These are phyloP conservation scores for Netelia virgata DNA, from an alignment of 2,888 invertebrate species.

Conservation along the genomic window DNA sequence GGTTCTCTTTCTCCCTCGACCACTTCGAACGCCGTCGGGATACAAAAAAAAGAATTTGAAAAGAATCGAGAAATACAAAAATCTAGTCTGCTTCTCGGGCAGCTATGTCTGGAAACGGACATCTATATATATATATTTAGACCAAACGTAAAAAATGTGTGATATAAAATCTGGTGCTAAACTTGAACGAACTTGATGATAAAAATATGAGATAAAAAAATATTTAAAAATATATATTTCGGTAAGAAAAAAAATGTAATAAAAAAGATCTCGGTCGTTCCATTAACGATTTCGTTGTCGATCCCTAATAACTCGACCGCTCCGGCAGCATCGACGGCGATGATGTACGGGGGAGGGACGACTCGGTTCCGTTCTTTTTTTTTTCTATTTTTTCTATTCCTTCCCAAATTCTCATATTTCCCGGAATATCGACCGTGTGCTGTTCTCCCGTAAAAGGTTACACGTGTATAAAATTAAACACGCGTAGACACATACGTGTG, in stretches of 20 bases:
- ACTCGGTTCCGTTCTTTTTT: no score
- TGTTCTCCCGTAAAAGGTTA: conserved; percentile 30
- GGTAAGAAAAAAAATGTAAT: not conserved
- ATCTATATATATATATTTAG: not conserved
- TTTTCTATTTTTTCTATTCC: not conserved
- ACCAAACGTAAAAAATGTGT: not conserved
- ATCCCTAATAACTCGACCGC: conserved; percentile 58
- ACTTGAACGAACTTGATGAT: not conserved
- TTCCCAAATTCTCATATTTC: conserved; percentile 54
- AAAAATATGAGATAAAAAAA: not conserved
- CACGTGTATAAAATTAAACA: not conserved
- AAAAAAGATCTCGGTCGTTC: not conserved
- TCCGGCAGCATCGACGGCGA: conserved; percentile 7
- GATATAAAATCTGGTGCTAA: not conserved
- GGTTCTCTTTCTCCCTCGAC: not conserved
- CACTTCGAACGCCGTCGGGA: conserved; percentile 46
- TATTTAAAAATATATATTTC: no score
- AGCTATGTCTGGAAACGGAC: not conserved
- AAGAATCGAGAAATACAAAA: conserved; percentile 46
- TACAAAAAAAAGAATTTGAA: not conserved
- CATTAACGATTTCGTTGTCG: conserved; percentile 29
- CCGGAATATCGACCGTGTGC: conserved; percentile 35
- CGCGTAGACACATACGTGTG: conserved; percentile 18
- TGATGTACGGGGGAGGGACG: not conserved
- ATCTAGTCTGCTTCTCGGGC: conserved; percentile 48